These are phyloP conservation scores for Cuniculus paca DNA, from an alignment of 2,797 vertebrate genomes.

Conservation along the genomic window DNA sequence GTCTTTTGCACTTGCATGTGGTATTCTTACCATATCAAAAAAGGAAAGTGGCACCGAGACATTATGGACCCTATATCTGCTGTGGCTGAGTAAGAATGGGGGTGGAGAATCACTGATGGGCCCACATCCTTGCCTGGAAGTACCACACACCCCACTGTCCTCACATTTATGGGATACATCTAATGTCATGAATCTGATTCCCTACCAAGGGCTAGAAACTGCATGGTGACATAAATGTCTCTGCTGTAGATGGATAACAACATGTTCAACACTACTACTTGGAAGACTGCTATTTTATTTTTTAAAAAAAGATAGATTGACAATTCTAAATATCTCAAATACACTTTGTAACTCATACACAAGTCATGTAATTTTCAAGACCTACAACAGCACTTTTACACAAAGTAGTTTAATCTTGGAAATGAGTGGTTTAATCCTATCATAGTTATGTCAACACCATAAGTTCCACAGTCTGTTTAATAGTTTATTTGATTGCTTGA, in stretches of 20 bases:
- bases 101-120: not conserved
- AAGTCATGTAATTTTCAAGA: not conserved
- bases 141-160: not conserved
- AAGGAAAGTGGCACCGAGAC: not conserved
- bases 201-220: not conserved
- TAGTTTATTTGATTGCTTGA: constrained; percentile 23
- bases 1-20: no score
- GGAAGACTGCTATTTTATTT: not conserved
- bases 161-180: not conserved
- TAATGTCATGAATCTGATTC: not conserved
- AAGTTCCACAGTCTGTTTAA: not conserved
- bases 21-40: not conserved
- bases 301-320: not conserved
- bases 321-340: not conserved
- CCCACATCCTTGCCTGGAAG: not conserved
- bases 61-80: not conserved
- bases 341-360: not conserved
- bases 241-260: not conserved
- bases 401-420: constrained; percentile 1
- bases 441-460: not conserved
- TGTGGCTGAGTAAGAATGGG: not conserved
- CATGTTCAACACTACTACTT: not conserved
- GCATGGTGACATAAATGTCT: not conserved
- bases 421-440: constrained; percentile 53
- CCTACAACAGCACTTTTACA: not conserved